Conservation (phyloP, 1,140 invertebrate species). For the Leptopilina boulardi region DNA sequence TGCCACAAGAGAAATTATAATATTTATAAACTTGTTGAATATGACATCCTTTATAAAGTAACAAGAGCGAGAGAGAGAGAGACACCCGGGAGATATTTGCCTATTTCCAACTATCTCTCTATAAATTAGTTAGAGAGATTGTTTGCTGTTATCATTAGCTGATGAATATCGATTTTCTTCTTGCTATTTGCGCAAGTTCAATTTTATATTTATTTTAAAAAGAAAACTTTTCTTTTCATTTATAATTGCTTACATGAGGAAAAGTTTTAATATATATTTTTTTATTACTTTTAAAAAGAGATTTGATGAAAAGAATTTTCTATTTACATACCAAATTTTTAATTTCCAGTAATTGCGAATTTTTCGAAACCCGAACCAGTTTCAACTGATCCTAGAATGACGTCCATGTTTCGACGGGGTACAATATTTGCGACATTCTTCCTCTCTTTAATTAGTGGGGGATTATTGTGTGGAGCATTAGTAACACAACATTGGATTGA, state of each 20-base stretch:
- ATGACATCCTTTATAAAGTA: neutral
- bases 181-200: neutral
- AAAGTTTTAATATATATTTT: too few species aligned
- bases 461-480: constrained; percentile 87
- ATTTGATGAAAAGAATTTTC: too few species aligned
- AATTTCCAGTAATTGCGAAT: constrained; percentile 48
- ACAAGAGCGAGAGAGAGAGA: neutral
- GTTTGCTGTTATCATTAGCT: neutral
- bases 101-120: neutral
- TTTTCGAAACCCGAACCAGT: constrained; percentile 47
- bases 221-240: neutral
- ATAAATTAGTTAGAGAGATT: neutral
- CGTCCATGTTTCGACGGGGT: constrained; percentile 82
- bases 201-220: neutral
- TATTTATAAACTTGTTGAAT: constrained; percentile 14
- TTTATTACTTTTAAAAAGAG: too few species aligned
- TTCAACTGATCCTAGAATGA: constrained; percentile 61
- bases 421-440: constrained; percentile 94
- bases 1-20: neutral
- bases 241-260: neutral
- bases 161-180: neutral
- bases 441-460: constrained; percentile 88
- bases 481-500: constrained; percentile 93
- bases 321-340: constrained; percentile 40
- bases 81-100: too few species aligned